A percentile compares a stretch with the other conserved stretches of the same genome.
phyloP scores from a whole-genome alignment of 2,888 invertebrate species.

The Volucella inflata region DNA sequence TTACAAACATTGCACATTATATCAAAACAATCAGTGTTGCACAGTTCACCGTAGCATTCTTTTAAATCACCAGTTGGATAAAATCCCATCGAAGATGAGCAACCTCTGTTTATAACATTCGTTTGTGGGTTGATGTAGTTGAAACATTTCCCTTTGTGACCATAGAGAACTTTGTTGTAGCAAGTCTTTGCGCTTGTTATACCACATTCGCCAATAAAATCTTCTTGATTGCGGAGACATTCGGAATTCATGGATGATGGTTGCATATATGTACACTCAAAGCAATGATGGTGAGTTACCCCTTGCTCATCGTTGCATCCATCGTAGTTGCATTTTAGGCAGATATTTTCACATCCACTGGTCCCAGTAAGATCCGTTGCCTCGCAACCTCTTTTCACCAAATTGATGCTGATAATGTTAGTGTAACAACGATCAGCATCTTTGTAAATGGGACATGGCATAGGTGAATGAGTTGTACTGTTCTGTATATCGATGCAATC shows the following conservation, averaged over 20 bases:
- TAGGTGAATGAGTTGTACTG: constrained; percentile 58
- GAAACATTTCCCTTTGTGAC: constrained; percentile 79
- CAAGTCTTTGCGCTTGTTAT: constrained; percentile 77
- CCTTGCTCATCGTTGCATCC: constrained; percentile 80
- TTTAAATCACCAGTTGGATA: constrained; percentile 78
- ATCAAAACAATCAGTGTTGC: constrained; percentile 78
- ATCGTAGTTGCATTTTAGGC: constrained; percentile 80
- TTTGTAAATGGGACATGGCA: constrained; percentile 79
- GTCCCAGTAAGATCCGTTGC: constrained; percentile 76
- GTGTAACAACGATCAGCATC: constrained; percentile 80
- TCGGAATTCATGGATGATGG: constrained; percentile 75
- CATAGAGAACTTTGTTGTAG: constrained; percentile 79
- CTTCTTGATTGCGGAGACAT: constrained; percentile 78
- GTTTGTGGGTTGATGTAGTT: constrained; percentile 79
- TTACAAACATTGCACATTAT: constrained; percentile 80
- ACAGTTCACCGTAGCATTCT: constrained; percentile 79
- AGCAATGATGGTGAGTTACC: constrained; percentile 77
- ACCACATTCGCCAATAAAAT: constrained; percentile 66
- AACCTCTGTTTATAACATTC: constrained; percentile 79
- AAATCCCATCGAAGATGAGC: constrained; percentile 80
- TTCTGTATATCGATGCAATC: constrained; percentile 78
- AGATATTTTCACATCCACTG: constrained; percentile 77
- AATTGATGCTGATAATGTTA: constrained; percentile 78
- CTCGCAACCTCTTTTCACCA: constrained; percentile 80
- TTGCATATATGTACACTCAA: constrained; percentile 77